Evolutionary conservation across 92 coral and sea anemone species (phyloP).

Genomic region (Zoanthus sansibaricus): DNA sequence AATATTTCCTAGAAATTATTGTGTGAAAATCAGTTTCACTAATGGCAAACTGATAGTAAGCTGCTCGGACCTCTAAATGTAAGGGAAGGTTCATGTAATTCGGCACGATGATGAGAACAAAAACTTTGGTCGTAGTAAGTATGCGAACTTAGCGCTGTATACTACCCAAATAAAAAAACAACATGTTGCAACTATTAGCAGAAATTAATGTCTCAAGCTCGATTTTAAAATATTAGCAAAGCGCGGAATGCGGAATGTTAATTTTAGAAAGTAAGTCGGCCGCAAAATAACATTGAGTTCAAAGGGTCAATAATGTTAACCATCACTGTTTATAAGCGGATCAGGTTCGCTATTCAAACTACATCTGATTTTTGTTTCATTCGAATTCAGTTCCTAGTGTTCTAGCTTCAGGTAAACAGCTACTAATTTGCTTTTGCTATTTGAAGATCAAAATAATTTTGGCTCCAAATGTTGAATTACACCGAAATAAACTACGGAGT

Average conservation of each 20-base stretch:
- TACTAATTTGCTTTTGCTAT: background rate
- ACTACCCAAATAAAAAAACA: too few relatives aligned
- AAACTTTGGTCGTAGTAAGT: background rate
- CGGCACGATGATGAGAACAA: background rate
- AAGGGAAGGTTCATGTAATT: slow-evolving; percentile 8
- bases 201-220: background rate
- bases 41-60: too few relatives aligned
- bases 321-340: slow-evolving; percentile 13
- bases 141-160: too few relatives aligned
- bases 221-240: slow-evolving; percentile 1
- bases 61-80: background rate
- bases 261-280: too few relatives aligned
- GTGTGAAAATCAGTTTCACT: background rate
- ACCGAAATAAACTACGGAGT: too few relatives aligned
- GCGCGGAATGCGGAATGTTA: too few relatives aligned
- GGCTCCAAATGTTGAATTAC: background rate
- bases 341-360: background rate
- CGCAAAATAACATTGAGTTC: background rate
- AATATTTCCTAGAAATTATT: background rate
- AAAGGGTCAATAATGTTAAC: background rate
- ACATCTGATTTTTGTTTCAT: background rate
- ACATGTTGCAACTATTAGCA: background rate
- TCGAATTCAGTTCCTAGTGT: background rate
- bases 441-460: background rate
- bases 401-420: background rate